Evolutionary conservation across 2,113 vertebrate genomes (phyloP).

Genomic region (Prunella fulvescens): DNA sequence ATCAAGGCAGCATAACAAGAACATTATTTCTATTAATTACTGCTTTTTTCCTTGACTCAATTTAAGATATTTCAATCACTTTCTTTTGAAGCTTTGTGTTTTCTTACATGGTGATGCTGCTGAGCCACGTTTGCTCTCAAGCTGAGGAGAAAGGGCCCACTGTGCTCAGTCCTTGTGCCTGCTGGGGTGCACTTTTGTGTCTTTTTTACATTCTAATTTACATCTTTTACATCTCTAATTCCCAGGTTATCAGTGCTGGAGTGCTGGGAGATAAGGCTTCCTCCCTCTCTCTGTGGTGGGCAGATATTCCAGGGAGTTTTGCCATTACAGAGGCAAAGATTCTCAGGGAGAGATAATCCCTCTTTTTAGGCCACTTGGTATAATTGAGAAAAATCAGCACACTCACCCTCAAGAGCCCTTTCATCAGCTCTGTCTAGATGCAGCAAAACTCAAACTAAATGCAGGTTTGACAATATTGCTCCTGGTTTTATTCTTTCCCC

Average conservation of each 20-base stretch:
- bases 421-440: neutral
- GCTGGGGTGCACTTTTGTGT: neutral
- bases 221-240: neutral
- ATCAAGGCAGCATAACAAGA: neutral
- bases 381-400: conserved; percentile 11
- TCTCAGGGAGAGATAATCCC: neutral
- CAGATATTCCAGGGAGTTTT: neutral
- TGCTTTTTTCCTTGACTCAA: neutral
- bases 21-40: neutral
- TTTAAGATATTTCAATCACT: neutral
- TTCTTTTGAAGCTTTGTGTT: neutral
- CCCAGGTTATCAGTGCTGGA: neutral
- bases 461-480: neutral
- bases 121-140: neutral
- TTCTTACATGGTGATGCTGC: neutral
- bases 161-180: neutral
- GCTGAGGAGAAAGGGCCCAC: neutral
- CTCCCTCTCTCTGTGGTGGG: neutral
- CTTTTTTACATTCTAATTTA: neutral
- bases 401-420: neutral
- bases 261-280: neutral
- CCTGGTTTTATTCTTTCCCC: neutral
- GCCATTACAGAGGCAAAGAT: neutral
- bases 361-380: neutral
- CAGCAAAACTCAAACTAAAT: neutral